phyloP scores from a whole-genome alignment of 1,140 invertebrate species.

The Philaenus spumarius region DNA sequence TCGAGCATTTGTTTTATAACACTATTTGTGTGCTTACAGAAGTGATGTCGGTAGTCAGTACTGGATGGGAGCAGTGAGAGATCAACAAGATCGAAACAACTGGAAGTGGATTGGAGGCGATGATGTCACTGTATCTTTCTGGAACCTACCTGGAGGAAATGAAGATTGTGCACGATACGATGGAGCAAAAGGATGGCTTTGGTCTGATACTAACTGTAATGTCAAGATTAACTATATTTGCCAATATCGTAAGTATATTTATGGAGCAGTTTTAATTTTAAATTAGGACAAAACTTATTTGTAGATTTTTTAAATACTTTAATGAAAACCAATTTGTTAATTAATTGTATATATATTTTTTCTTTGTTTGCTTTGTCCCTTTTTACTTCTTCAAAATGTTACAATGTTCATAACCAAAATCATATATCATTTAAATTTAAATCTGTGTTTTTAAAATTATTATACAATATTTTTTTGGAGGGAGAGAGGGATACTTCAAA shows the following conservation, averaged over 20 bases:
- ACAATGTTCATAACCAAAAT: too few relatives aligned
- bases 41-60: slow-evolving; percentile 88
- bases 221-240: slow-evolving; percentile 85
- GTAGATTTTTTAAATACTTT: too few relatives aligned
- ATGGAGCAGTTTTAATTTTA: too few relatives aligned
- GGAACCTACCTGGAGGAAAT: slow-evolving; percentile 77
- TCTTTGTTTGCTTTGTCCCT: too few relatives aligned
- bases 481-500: neutral
- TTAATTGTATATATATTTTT: too few relatives aligned
- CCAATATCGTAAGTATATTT: slow-evolving; percentile 84
- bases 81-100: slow-evolving; percentile 65
- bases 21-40: too few relatives aligned
- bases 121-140: slow-evolving; percentile 85
- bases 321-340: too few relatives aligned
- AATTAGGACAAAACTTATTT: too few relatives aligned
- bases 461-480: neutral
- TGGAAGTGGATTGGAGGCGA: slow-evolving; percentile 90
- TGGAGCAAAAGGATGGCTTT: slow-evolving; percentile 89
- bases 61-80: slow-evolving; percentile 87
- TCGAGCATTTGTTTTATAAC: too few relatives aligned
- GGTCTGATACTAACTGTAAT: slow-evolving; percentile 88
- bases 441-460: neutral
- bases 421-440: too few relatives aligned
- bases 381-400: too few relatives aligned
- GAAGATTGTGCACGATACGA: slow-evolving; percentile 87